These are phyloP conservation scores for Oxyscelio sp. DNA, from an alignment of 2,888 invertebrate species.

Conservation along the genomic window DNA sequence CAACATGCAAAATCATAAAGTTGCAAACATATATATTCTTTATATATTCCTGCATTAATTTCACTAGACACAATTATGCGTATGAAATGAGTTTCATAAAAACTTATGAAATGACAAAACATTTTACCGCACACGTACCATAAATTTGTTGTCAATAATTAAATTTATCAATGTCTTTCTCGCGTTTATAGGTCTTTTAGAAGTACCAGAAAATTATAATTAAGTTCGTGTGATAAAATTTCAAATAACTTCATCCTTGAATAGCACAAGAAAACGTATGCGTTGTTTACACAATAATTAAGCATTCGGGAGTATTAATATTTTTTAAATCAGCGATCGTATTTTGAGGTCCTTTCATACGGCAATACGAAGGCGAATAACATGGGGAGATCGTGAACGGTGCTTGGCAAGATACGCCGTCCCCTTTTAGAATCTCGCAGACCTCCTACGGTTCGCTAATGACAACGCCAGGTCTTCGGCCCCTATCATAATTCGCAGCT, in stretches of 20 bases:
- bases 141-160: too few relatives aligned
- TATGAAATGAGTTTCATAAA: too few relatives aligned
- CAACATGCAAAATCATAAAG: too few relatives aligned
- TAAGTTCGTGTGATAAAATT: too few relatives aligned
- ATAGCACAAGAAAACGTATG: not conserved
- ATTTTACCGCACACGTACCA: too few relatives aligned
- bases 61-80: too few relatives aligned
- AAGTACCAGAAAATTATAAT: too few relatives aligned
- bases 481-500: slow-evolving; percentile 88
- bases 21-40: too few relatives aligned
- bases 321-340: slow-evolving; percentile 44
- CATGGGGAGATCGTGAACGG: slow-evolving; percentile 68
- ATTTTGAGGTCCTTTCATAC: slow-evolving; percentile 64
- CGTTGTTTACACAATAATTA: slow-evolving; percentile 48
- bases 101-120: too few relatives aligned
- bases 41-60: too few relatives aligned
- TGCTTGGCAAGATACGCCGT: slow-evolving; percentile 65
- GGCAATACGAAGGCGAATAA: slow-evolving; percentile 54
- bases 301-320: slow-evolving; percentile 51
- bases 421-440: slow-evolving; percentile 68
- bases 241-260: not conserved
- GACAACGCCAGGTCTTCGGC: slow-evolving; percentile 83
- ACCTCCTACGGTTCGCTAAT: slow-evolving; percentile 80
- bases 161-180: too few relatives aligned
- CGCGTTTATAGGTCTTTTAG: too few relatives aligned